phyloP scores from a whole-genome alignment of 2,888 invertebrate genomes.

The Pollenia griseotomentosa region DNA sequence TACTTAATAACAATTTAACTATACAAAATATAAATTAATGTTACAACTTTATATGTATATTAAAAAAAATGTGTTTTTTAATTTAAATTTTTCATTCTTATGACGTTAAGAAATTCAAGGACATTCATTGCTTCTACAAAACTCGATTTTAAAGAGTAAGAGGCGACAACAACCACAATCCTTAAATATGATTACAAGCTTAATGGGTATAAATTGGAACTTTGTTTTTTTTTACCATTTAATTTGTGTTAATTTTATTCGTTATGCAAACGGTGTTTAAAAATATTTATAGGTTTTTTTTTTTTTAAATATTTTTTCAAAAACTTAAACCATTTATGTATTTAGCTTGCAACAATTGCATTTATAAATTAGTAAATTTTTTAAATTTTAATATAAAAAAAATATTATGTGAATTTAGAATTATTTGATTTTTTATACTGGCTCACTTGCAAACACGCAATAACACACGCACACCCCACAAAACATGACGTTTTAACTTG shows the following conservation, averaged over 20 bases:
- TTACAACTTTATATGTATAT: background rate
- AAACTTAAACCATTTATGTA: background rate
- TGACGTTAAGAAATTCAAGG: slow-evolving; percentile 69
- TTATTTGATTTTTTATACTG: slow-evolving; percentile 18
- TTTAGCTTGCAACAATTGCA: background rate
- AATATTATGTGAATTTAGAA: slow-evolving; percentile 40
- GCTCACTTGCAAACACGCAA: slow-evolving; percentile 31
- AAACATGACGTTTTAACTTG: slow-evolving; percentile 66
- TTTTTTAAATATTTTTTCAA: background rate
- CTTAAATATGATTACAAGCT: slow-evolving; percentile 19
- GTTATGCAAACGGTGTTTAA: slow-evolving; percentile 48
- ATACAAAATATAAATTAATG: background rate
- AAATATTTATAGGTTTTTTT: background rate
- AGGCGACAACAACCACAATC: slow-evolving; percentile 12
- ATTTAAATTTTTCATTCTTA: slow-evolving; percentile 30
- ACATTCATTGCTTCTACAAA: slow-evolving; percentile 64
- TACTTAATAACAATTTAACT: background rate
- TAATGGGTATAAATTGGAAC: slow-evolving; percentile 24
- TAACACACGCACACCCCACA: background rate
- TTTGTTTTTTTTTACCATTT: slow-evolving; percentile 26
- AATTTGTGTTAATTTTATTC: slow-evolving; percentile 31
- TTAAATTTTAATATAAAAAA: background rate
- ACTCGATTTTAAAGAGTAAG: slow-evolving; percentile 43
- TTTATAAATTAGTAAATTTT: slow-evolving; percentile 9
- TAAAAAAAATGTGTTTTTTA: background rate